Base-by-base conservation (phyloP, 37 sponge, comb jelly and placozoan species). In the Beroe forskalii region DNA sequence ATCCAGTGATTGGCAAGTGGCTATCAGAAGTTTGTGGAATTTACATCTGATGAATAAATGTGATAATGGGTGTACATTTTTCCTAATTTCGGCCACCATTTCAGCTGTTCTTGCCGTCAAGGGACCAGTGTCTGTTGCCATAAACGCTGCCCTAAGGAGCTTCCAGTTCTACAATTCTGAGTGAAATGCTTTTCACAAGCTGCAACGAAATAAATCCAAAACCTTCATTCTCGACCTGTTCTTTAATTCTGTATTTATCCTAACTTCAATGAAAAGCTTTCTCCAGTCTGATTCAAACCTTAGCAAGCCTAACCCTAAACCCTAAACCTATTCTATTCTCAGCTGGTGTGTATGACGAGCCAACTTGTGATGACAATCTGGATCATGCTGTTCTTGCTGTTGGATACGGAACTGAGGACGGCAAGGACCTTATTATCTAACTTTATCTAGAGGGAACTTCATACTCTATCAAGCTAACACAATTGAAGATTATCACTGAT, bases 101-200 rank as follows among this genome's bases (percentile, higher is more conserved):
- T 14, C 35, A 35, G 72, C 44, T 41, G 86, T 80, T 24, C n/a
- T 80, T 3, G 86, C 55, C 1, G 30, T 44, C 86, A 80, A 80
- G 28, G 86, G 86, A 80, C 86, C 86, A 12, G 86, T 80, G 1
- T 32, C 86, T 43, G 35, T 80, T 24, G 86, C 86, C 27, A 80
- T 80, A 12, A 80, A 80, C 55, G 86, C 86, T 25, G 86, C 38
- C 12, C 86, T 27, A 48, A 41, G 86, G 86, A 25, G 30, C 55
- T 80, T 80, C 55, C 86, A 80, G 86, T 80, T 80, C 40, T 80
- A 80, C 55, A 80, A 43, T 48, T 17, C 48, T 80, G 20, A 41
- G 86, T 80, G 27, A 37, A 32, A 12, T 6, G 66, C 55, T 48
- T n/a, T n/a, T n/a, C n/a, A n/a, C n/a, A n/a, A n/a, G n/a, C n/a